Conservation (phyloP, 2,797 vertebrate species). For the Scyliorhinus canicula region DNA sequence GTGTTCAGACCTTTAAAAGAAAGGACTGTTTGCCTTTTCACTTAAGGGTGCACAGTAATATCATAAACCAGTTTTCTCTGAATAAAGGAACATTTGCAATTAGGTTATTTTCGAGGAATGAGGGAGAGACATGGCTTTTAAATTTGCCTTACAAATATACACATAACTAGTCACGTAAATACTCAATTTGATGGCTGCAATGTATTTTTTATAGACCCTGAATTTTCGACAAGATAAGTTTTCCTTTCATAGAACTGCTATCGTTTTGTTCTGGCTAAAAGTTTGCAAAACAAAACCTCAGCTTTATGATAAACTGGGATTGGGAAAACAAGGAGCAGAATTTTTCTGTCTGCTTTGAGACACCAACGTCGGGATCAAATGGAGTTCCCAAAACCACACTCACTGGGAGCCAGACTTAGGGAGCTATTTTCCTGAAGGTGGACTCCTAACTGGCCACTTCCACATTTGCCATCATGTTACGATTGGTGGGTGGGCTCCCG, state of each 20-base stretch:
- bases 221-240: neutral
- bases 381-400: no score
- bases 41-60: neutral
- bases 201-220: neutral
- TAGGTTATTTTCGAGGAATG: neutral
- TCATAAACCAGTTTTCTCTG: neutral
- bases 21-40: neutral
- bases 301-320: neutral
- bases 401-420: no score
- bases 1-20: neutral
- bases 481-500: no score
- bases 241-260: neutral
- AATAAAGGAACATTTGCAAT: neutral
- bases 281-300: neutral
- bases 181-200: neutral
- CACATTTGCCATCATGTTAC: no score
- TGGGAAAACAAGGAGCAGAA: neutral
- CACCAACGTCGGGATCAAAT: no score
- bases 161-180: neutral
- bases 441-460: no score
- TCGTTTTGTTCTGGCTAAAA: neutral
- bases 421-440: no score
- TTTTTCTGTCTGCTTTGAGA: no score
- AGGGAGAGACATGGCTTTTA: neutral
- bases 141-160: neutral